Base-by-base conservation (phyloP, 2,888 invertebrate genomes). In the Scaptomyza cyrtandrae region DNA sequence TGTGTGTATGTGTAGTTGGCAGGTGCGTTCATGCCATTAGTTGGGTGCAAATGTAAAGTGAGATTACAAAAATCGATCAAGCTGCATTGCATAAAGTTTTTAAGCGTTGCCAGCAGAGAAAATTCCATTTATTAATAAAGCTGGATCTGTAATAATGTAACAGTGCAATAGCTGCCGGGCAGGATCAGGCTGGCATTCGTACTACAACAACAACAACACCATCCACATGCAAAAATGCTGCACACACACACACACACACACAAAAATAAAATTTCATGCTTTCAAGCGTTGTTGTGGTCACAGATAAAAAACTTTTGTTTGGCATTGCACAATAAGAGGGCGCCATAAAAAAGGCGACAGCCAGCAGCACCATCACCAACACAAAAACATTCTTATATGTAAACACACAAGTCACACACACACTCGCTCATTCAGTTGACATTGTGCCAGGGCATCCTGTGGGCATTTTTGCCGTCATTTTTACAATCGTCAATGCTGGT, bases 61-160 rank as follows among this genome's bases (percentile, higher is more conserved):
- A 63, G 63, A 63, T 81, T 71, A 67, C 46, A 46, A 73, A 69
- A 61, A 81, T 86, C 81, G 82, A 81, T 81, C 83, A 67, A 71
- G 59, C 48, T 63, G 58, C 44, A 39, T 16, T 44, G 14, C 10
- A 16, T 6, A 37, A 63, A 59, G 53, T 55, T 60, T 50, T 27
- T 27, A 14, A 37, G 52, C 24, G 5, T 11, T 24, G 11, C 31
- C 43, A 14, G 41, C 11, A 6, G 24, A 48, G 19, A 44, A 56
- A 11, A 41, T 39, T 35, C 3, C 43, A 35, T 31, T 56, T 45
- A 69, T 64, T 59, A 71, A 64, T 57, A 56, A 63, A 49, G 37
- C 50, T 44, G 16, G 48, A 70, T 53, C 43, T 53, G 37, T 14
- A 6, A 9, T 27, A 16, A 10, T 53, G 37, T 13, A 6, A 13